Evolutionary conservation across 2,888 invertebrate genomes (phyloP).

Genomic region (Hirtodrosophila histrioides): DNA sequence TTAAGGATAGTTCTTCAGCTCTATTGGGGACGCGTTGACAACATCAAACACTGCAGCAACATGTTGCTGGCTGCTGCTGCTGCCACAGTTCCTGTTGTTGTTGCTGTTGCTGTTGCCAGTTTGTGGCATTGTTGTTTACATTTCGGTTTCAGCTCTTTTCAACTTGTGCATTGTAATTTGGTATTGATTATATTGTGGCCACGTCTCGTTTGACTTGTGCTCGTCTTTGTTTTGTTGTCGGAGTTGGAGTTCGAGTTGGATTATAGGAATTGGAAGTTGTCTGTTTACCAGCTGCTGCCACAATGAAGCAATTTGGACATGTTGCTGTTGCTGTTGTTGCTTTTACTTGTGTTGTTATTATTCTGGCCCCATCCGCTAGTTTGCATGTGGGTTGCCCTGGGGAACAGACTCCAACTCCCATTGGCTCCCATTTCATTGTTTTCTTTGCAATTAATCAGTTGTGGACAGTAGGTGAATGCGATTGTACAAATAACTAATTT

Average conservation of each 20-base stretch:
- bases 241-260: conserved; percentile 14
- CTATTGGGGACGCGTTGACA: conserved; percentile 43
- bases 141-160: conserved; percentile 18
- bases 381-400: conserved; percentile 17
- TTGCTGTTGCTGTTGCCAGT: conserved; percentile 13
- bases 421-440: conserved; percentile 1
- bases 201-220: conserved; percentile 46
- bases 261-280: conserved; percentile 50
- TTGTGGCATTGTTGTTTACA: conserved; percentile 52
- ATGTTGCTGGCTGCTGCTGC: conserved; percentile 47
- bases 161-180: conserved; percentile 46
- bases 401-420: not conserved
- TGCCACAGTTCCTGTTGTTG: conserved; percentile 7
- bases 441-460: conserved; percentile 36
- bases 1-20: too few species aligned
- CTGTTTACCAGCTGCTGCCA: conserved; percentile 58
- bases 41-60: conserved; percentile 42
- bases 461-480: conserved; percentile 10
- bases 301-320: conserved; percentile 59
- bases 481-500: not conserved
- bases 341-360: conserved; percentile 35
- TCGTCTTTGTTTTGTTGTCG: conserved; percentile 33
- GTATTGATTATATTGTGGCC: conserved; percentile 52
- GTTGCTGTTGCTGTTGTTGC: conserved; percentile 26
- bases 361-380: conserved; percentile 27